A percentile compares a stretch with the other conserved stretches of the same genome.
These are phyloP conservation scores for Drosophila kikkawai DNA, from an alignment of 1,140 invertebrate genomes.

Conservation along the genomic window DNA sequence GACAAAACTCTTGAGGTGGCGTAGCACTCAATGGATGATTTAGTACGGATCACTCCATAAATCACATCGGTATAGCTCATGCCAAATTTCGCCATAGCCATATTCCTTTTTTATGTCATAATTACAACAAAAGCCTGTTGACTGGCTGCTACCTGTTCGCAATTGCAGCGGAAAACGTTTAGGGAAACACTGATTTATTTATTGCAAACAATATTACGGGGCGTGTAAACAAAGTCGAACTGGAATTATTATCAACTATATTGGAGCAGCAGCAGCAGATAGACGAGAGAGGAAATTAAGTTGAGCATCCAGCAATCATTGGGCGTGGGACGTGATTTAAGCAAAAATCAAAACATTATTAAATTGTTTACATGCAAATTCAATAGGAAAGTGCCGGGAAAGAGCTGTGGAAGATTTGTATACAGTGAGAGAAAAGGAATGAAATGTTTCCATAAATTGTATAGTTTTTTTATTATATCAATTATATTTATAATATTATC, in stretches of 20 bases:
- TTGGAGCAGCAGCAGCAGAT: neutral
- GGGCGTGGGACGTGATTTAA: conserved; percentile 48
- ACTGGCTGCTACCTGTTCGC: conserved; percentile 13
- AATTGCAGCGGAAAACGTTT: conserved; percentile 51
- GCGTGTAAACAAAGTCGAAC: conserved; percentile 66
- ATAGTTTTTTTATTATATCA: too few species aligned
- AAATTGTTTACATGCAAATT: conserved; percentile 43
- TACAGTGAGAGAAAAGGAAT: conserved; percentile 3
- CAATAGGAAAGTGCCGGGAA: conserved; percentile 12
- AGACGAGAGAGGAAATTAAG: conserved; percentile 1
- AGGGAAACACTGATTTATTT: conserved; percentile 71
- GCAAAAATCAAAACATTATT: conserved; percentile 54
- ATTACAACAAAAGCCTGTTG: conserved; percentile 44
- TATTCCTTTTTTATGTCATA: conserved; percentile 28
- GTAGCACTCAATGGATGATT: conserved; percentile 32
- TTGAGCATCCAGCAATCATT: conserved; percentile 32
- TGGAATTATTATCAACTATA: conserved; percentile 48
- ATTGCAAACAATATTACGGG: conserved; percentile 66
- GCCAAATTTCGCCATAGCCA: conserved; percentile 25
- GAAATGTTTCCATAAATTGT: neutral
- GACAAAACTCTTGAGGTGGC: conserved; percentile 7
- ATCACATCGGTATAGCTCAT: conserved; percentile 40
- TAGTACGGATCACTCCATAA: conserved; percentile 40
- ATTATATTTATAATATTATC: too few species aligned
- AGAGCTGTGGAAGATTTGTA: conserved; percentile 32